A percentile compares a stretch with the other conserved stretches of the same genome.
Conservation (phyloP, 2,888 invertebrate species). For the Sycophila texana region DNA sequence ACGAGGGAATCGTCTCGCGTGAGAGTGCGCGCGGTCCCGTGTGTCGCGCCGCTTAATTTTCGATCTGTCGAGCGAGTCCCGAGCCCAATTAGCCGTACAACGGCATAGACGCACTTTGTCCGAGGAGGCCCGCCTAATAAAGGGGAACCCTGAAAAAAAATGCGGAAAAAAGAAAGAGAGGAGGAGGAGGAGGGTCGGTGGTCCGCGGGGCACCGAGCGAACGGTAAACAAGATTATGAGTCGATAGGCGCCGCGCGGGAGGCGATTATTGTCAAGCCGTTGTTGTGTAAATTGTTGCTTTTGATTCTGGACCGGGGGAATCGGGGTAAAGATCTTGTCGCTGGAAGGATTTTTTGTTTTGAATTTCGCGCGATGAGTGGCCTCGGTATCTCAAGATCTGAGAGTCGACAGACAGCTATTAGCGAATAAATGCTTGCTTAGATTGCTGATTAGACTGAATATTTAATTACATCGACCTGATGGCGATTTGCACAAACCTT, state of each 20-base stretch:
- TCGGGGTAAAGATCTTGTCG: neutral
- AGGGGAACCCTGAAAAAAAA: neutral
- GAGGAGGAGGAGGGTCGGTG: neutral
- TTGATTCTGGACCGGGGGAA: neutral
- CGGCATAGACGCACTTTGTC: neutral
- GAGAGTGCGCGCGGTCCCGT: neutral
- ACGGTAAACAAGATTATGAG: constrained; percentile 44
- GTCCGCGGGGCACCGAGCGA: neutral
- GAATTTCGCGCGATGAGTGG: neutral
- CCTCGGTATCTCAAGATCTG: too few species aligned
- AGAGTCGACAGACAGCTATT: too few species aligned
- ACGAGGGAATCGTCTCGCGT: neutral
- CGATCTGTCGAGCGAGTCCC: constrained; percentile 13
- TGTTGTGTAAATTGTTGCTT: neutral
- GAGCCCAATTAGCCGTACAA: constrained; percentile 29
- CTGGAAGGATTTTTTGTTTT: neutral
- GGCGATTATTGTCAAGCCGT: constrained; percentile 26
- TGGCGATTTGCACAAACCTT: too few species aligned
- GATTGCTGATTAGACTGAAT: too few species aligned
- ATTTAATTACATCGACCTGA: too few species aligned
- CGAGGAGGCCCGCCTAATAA: constrained; percentile 10
- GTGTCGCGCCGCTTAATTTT: constrained; percentile 22
- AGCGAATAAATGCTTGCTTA: too few species aligned
- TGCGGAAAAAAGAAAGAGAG: neutral
- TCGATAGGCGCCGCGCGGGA: constrained; percentile 27